Conservation (phyloP, 2,797 vertebrate species). For the Anguilla pacifica region DNA sequence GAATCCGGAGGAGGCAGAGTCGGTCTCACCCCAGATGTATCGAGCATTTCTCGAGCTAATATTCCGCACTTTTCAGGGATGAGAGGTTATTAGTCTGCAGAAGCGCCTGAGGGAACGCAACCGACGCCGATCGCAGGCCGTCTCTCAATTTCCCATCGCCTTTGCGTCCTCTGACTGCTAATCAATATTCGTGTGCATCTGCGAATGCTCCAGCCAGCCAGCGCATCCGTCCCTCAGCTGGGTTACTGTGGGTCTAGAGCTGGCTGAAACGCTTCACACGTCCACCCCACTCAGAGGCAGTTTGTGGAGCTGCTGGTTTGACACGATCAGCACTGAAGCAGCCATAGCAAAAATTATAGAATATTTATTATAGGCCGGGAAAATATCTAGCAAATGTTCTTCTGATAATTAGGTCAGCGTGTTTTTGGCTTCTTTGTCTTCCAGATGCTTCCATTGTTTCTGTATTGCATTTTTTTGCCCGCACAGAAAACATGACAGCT, state of each 20-base stretch:
- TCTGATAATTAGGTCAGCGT: constrained; percentile 2
- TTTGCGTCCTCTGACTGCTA: constrained; percentile 74
- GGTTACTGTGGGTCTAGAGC: neutral
- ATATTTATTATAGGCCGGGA: neutral
- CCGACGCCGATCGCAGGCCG: constrained; percentile 69
- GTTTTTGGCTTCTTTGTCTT: neutral
- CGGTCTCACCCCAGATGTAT: neutral
- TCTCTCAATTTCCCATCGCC: constrained; percentile 74
- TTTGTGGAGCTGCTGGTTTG: neutral
- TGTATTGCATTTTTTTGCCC: neutral
- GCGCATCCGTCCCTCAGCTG: constrained; percentile 39
- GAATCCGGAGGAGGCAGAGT: neutral
- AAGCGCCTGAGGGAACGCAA: constrained; percentile 70
- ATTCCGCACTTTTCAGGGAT: constrained; percentile 61
- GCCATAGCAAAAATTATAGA: neutral
- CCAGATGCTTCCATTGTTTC: neutral
- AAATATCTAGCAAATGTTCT: neutral
- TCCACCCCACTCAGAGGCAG: neutral
- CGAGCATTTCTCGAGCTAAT: neutral
- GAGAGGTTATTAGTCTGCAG: constrained; percentile 72
- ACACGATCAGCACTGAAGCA: neutral
- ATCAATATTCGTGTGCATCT: constrained; percentile 75
- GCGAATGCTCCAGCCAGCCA: constrained; percentile 29
- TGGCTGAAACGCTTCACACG: neutral
- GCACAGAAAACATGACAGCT: neutral